Conservation (phyloP, 2,888 invertebrate genomes). For the Drosophila fulvimacula region DNA sequence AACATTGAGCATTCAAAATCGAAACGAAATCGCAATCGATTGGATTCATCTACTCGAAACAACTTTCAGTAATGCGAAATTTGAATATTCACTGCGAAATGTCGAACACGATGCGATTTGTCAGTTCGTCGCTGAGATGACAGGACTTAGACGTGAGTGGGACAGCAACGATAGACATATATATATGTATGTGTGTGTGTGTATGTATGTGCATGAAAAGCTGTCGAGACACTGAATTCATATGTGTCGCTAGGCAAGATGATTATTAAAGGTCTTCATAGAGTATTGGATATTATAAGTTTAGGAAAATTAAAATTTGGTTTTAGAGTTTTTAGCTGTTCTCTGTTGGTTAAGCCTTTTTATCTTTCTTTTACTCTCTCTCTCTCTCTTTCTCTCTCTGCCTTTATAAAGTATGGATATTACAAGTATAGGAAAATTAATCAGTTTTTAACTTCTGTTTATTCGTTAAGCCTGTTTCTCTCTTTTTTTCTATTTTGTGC, state of each 20-base stretch:
- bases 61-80: constrained; percentile 41
- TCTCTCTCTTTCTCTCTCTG: too few relatives aligned
- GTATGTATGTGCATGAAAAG: not conserved
- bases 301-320: not conserved
- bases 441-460: not conserved
- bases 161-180: not conserved
- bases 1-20: constrained; percentile 43
- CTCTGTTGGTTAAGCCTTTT: too few relatives aligned
- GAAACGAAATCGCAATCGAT: constrained; percentile 54
- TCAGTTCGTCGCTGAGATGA: not conserved
- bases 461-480: too few relatives aligned
- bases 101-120: not conserved
- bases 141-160: not conserved
- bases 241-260: not conserved
- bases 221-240: not conserved
- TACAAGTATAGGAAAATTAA: not conserved
- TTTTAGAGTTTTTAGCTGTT: not conserved
- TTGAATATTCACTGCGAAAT: constrained; percentile 30
- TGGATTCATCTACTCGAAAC: constrained; percentile 42
- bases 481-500: too few relatives aligned
- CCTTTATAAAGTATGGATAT: not conserved
- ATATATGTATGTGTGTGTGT: not conserved
- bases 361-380: not conserved
- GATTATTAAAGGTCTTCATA: not conserved
- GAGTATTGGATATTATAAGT: not conserved